A percentile compares a stretch with the other conserved stretches of the same genome.
Evolutionary conservation across 2,888 invertebrate genomes (phyloP).

Genomic region (Chymomyza fuscimana): DNA sequence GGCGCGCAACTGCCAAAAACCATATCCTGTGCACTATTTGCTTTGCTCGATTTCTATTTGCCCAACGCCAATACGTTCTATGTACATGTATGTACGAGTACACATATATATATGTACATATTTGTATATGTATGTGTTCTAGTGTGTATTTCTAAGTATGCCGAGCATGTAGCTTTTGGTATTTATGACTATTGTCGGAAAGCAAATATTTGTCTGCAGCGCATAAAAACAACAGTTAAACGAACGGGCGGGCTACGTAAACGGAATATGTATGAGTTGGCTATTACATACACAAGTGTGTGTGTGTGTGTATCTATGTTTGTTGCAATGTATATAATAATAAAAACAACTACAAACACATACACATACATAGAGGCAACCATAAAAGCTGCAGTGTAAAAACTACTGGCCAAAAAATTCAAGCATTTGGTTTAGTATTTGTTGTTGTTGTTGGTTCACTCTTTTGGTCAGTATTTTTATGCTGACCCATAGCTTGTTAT

Average conservation of each 20-base stretch:
- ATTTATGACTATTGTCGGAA: conserved; percentile 80
- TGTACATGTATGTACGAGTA: conserved; percentile 4
- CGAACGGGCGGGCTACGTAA: conserved; percentile 74
- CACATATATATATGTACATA: conserved; percentile 26
- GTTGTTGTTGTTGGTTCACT: conserved; percentile 31
- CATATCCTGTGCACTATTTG: conserved; percentile 72
- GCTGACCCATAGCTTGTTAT: conserved; percentile 45
- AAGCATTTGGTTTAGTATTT: conserved; percentile 43
- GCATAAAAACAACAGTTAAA: conserved; percentile 78
- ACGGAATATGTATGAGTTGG: conserved; percentile 72
- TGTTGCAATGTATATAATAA: conserved; percentile 22
- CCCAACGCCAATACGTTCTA: conserved; percentile 41
- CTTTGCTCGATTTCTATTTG: conserved; percentile 76
- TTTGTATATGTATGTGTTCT: conserved; percentile 36
- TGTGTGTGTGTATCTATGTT: conserved; percentile 16
- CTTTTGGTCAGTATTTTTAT: conserved; percentile 55
- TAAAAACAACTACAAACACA: conserved; percentile 40
- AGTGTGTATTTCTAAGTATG: conserved; percentile 74
- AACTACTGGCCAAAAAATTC: conserved; percentile 64
- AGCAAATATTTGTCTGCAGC: conserved; percentile 80
- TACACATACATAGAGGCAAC: background rate
- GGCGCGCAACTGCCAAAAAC: conserved; percentile 56
- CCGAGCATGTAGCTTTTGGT: conserved; percentile 79
- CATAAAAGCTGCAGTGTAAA: conserved; percentile 36
- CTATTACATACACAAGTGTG: background rate